Percentiles rank a stretch among this genome's conserved stretches.
phyloP scores from a whole-genome alignment of 2,113 vertebrate genomes.

The Penelope pileata region DNA sequence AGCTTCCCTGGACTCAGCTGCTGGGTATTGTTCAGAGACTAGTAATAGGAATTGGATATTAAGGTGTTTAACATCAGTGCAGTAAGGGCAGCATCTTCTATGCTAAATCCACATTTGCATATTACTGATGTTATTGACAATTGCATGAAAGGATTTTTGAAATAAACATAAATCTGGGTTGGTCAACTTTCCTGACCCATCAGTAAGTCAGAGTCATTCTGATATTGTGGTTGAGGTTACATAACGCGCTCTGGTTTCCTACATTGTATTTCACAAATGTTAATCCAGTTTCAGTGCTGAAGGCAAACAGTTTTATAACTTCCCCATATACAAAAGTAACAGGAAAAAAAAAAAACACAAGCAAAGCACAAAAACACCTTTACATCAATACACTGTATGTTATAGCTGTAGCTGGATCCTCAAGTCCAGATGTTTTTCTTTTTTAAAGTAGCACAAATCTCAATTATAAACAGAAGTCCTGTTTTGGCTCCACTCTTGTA shows the following conservation, averaged over 20 bases:
- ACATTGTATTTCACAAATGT: background rate
- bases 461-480: conserved; percentile 22
- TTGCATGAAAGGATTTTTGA: background rate
- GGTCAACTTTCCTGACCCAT: background rate
- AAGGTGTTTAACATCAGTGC: background rate
- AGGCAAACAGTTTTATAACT: background rate
- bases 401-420: background rate
- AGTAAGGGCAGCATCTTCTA: background rate
- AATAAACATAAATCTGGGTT: background rate
- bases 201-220: background rate
- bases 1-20: background rate
- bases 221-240: background rate
- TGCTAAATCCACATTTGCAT: background rate
- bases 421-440: conserved; percentile 6
- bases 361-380: background rate
- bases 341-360: background rate
- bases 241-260: background rate
- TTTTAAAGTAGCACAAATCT: background rate
- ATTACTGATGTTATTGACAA: background rate
- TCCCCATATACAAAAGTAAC: background rate
- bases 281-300: background rate
- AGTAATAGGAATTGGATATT: background rate
- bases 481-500: background rate
- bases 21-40: background rate
- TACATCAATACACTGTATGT: background rate